These are phyloP conservation scores for Lasiommata megera DNA, from an alignment of 2,888 invertebrate genomes.

Conservation along the genomic window DNA sequence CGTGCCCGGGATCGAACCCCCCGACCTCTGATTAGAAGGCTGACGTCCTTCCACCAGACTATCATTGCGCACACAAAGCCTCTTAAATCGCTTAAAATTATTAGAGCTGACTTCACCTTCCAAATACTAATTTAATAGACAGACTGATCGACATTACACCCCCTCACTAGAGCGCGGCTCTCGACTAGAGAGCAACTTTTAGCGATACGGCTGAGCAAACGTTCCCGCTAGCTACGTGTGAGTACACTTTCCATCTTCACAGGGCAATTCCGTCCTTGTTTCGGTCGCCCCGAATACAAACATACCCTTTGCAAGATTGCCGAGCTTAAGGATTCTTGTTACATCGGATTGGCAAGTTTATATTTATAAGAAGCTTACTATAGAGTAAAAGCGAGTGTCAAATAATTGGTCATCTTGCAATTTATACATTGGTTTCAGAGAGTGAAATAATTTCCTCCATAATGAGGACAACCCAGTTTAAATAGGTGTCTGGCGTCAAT, in stretches of 20 bases:
- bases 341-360: constrained; percentile 4
- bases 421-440: not conserved
- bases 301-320: constrained; percentile 9
- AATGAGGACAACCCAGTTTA: too few species aligned
- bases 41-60: too few species aligned
- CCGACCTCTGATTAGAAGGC: too few species aligned
- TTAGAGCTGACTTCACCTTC: too few species aligned
- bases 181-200: constrained; percentile 32
- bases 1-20: too few species aligned
- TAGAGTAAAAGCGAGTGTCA: not conserved
- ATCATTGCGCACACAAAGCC: too few species aligned
- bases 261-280: constrained; percentile 24
- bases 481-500: too few species aligned
- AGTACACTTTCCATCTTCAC: constrained; percentile 23
- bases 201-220: constrained; percentile 32
- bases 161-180: constrained; percentile 23
- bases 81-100: too few species aligned
- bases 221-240: constrained; percentile 21
- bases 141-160: not conserved
- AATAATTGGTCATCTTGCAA: not conserved
- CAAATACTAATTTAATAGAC: too few species aligned
- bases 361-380: not conserved
- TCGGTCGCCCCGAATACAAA: constrained; percentile 14
- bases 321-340: constrained; percentile 6
- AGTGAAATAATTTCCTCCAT: not conserved